Conservation (phyloP, 1,140 invertebrate species). For the Hirudo medicinalis region DNA sequence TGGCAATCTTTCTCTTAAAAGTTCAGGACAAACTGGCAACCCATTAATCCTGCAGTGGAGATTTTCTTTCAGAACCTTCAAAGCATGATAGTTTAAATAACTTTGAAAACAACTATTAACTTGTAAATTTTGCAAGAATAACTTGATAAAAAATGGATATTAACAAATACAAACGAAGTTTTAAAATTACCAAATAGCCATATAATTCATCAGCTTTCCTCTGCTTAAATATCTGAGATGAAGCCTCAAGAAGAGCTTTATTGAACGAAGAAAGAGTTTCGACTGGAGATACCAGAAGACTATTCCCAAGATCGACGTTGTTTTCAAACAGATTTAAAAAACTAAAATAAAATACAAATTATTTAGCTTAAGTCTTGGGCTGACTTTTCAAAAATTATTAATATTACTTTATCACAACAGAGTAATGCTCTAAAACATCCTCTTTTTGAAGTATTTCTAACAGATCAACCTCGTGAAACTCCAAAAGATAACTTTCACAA, state of each 20-base stretch:
- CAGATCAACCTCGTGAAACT: conserved; percentile 30
- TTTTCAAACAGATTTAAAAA: conserved; percentile 52
- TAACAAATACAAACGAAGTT: not conserved
- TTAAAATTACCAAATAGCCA: not conserved
- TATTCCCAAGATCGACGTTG: conserved; percentile 46
- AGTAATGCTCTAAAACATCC: conserved; percentile 33
- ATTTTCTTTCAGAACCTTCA: conserved; percentile 48
- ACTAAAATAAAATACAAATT: conserved; percentile 41
- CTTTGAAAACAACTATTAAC: not conserved
- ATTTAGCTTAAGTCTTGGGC: conserved; percentile 8
- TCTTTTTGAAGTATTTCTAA: conserved; percentile 31
- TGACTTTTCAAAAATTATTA: not conserved
- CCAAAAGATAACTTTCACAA: conserved; percentile 27
- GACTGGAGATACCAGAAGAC: conserved; percentile 47
- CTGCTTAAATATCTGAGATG: conserved; percentile 44
- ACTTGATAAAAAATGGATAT: not conserved
- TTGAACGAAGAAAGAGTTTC: conserved; percentile 51
- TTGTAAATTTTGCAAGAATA: not conserved
- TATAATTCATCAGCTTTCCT: not conserved
- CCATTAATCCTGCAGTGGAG: conserved; percentile 51
- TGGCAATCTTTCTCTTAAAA: conserved; percentile 47
- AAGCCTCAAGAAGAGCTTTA: conserved; percentile 48
- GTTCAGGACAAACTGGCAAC: conserved; percentile 37
- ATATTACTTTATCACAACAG: conserved; percentile 26
- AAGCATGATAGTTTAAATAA: conserved; percentile 10